Base-by-base conservation (phyloP, 2,888 invertebrate species). In the Pachymerium ferrugineum region DNA sequence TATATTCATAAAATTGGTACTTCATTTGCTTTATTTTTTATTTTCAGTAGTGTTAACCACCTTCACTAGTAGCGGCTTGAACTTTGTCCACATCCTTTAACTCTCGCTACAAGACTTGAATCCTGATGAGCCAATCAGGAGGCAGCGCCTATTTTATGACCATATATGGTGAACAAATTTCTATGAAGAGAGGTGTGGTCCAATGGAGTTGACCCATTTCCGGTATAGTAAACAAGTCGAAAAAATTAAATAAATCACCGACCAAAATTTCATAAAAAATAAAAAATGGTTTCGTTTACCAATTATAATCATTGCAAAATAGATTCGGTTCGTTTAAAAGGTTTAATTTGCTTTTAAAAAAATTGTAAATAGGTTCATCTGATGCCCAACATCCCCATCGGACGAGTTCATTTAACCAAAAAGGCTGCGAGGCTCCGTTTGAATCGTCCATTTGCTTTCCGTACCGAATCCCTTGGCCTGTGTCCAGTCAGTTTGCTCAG, bases 121-220 rank as follows among this genome's bases (percentile, higher is more conserved):
- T 38, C 16, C 3, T 38, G 38, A 38, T 16, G n/a, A 38, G 22
- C 67, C 67, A 67, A 67, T 67, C 67, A 67, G 19, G 29, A 67
- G 29, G 16, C 67, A 28, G 25, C 29, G 67, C 29, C 29, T 28
- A 28, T 67, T 67, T 67, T 67, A 67, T 67, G 67, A 67, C 67
- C 67, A 67, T 67, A 67, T 67, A 67, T 19, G 67, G 67, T 22
- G 19, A 28, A 0, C 67, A 22, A 38, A 67, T 67, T 67, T 67
- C 67, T n/a, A 28, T n/a, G 1, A 67, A 67, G 22, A 5, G 14
- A 10, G 67, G 67, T 67, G 67, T 22, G 29, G n/a, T 38, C 38
- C n/a, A 38, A 38, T 38, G 38, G 38, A 38, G 16, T 16, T 16
- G 38, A 38, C 38, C 38, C 38, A 38, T 38, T 38, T 38, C 38